A percentile compares a stretch with the other conserved stretches of the same genome.
phyloP scores from a whole-genome alignment of 2,888 invertebrate genomes.

The Griposia aprilina region DNA sequence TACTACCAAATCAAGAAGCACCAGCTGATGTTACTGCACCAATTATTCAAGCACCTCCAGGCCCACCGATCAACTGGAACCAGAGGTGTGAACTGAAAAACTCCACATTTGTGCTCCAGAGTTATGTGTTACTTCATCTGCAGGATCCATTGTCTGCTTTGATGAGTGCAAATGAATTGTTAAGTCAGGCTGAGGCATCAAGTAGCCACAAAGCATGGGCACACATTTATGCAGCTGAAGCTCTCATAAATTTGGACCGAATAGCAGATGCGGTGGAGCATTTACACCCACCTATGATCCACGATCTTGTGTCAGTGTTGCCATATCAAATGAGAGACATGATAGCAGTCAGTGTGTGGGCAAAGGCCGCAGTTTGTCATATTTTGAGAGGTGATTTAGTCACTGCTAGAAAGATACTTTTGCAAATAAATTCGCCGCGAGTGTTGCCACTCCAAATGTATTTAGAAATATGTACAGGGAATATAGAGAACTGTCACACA shows the following conservation, averaged over 20 bases:
- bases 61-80: conserved; percentile 91
- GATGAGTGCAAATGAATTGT: conserved; percentile 93
- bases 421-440: conserved; percentile 87
- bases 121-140: conserved; percentile 96
- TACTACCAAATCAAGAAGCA: conserved; percentile 91
- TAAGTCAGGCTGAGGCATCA: conserved; percentile 92
- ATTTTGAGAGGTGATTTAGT: conserved; percentile 86
- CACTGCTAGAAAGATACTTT: conserved; percentile 86
- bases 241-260: conserved; percentile 95
- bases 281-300: conserved; percentile 94
- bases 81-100: conserved; percentile 91
- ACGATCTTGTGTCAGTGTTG: conserved; percentile 86
- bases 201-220: conserved; percentile 93
- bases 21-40: conserved; percentile 79
- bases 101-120: conserved; percentile 94
- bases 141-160: conserved; percentile 95
- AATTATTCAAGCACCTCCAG: conserved; percentile 90
- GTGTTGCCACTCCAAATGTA: conserved; percentile 90
- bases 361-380: conserved; percentile 89
- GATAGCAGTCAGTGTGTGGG: conserved; percentile 88
- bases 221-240: conserved; percentile 97
- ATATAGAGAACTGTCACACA: conserved; percentile 87
- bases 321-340: conserved; percentile 86
- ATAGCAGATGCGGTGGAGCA: conserved; percentile 96
- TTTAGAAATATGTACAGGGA: conserved; percentile 90